These are phyloP conservation scores for Nesidiocoris tenuis DNA, from an alignment of 2,888 invertebrate species.

Conservation along the genomic window DNA sequence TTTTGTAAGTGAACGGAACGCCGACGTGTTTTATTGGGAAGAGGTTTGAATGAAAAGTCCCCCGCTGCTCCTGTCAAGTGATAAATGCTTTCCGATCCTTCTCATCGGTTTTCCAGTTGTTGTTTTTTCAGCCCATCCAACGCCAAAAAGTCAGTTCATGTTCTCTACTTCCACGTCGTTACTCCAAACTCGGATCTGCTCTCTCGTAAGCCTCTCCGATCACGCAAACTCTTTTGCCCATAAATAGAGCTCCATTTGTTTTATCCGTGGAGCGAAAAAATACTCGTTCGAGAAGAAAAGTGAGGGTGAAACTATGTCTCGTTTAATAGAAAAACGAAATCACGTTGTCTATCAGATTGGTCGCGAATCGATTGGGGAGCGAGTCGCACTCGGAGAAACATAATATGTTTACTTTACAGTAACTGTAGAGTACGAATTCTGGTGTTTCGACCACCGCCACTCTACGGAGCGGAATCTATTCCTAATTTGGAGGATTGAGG, in stretches of 20 bases:
- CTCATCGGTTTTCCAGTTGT: not conserved
- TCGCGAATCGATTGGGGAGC: no score
- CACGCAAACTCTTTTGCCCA: not conserved
- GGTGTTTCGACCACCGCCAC: no score
- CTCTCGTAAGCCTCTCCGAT: not conserved
- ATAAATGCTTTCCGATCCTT: not conserved
- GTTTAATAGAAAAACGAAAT: no score
- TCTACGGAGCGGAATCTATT: no score
- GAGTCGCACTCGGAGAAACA: no score
- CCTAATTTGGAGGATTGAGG: no score
- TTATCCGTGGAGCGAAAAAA: no score
- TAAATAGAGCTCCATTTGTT: not conserved
- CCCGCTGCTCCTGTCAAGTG: not conserved
- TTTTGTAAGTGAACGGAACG: not conserved
- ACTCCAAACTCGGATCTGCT: not conserved
- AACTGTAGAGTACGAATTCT: no score
- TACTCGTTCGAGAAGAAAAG: not conserved
- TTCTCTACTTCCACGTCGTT: not conserved
- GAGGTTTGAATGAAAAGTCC: not conserved
- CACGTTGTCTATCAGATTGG: not conserved
- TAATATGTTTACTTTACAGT: no score
- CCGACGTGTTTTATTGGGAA: not conserved
- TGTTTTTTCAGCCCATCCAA: not conserved
- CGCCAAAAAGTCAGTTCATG: not conserved
- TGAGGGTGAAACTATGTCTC: not conserved